phyloP scores from a whole-genome alignment of 2,888 invertebrate genomes.

The Ptilodon capucinus region DNA sequence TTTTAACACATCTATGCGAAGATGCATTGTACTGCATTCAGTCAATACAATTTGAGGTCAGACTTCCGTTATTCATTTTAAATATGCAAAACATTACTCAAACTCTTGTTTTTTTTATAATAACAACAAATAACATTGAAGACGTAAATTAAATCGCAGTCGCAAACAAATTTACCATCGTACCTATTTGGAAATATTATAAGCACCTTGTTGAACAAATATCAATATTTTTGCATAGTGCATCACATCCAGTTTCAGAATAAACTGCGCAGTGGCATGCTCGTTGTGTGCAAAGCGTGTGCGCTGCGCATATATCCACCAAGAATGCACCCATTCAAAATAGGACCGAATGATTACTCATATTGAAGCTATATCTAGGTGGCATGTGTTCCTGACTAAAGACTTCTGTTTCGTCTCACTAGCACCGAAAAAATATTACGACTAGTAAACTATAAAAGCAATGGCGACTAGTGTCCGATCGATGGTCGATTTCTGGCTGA shows the following conservation, averaged over 20 bases:
- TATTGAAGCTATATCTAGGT: constrained; percentile 18
- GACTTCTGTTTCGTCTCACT: no score
- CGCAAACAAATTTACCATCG: background rate
- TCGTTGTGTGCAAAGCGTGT: constrained; percentile 45
- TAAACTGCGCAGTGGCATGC: constrained; percentile 71
- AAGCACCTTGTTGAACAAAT: constrained; percentile 21
- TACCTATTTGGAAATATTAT: constrained; percentile 16
- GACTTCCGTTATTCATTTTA: background rate
- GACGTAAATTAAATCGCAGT: background rate
- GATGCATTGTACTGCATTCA: constrained; percentile 12
- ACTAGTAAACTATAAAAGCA: no score
- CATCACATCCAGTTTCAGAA: constrained; percentile 50
- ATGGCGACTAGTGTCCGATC: no score
- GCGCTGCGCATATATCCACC: constrained; percentile 33
- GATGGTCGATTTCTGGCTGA: no score
- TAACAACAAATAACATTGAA: background rate
- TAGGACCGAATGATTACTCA: constrained; percentile 41
- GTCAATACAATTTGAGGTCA: background rate
- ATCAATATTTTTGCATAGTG: constrained; percentile 38
- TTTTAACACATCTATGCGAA: constrained; percentile 31
- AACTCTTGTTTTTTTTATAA: no score
- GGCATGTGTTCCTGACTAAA: no score
- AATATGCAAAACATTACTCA: background rate
- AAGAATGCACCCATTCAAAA: constrained; percentile 45
- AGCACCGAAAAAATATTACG: no score